These are phyloP conservation scores for Procapra przewalskii DNA, from an alignment of 2,113 vertebrate genomes.

Conservation along the genomic window DNA sequence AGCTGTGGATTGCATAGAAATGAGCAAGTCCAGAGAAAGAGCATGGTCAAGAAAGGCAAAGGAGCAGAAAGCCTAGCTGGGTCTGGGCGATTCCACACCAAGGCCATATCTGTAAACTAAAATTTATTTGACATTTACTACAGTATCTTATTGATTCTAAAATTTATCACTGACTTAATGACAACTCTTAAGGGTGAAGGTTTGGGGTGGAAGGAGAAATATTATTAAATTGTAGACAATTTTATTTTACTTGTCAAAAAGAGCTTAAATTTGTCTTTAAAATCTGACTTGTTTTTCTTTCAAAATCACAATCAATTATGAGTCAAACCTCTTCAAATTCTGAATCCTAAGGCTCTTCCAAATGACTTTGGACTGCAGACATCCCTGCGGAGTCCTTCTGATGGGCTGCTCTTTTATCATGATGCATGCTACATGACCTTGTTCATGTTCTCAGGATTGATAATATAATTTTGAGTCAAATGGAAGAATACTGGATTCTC, in stretches of 20 bases:
- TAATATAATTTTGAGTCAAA: not conserved
- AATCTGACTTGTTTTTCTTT: not conserved
- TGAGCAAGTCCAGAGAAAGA: not conserved
- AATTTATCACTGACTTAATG: not conserved
- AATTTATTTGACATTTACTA: not conserved
- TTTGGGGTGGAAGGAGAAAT: not conserved
- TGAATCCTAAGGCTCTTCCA: not conserved
- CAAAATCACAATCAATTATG: not conserved
- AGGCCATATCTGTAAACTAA: not conserved
- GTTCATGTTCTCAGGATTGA: not conserved
- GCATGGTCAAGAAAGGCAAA: not conserved
- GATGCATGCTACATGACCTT: not conserved
- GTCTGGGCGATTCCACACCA: not conserved
- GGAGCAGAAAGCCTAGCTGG: not conserved
- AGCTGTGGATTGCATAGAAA: not conserved
- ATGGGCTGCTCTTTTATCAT: not conserved
- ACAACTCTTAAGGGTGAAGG: not conserved
- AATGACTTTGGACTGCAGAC: not conserved
- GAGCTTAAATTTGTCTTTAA: not conserved
- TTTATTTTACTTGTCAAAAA: not conserved
- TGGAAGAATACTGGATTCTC: not conserved
- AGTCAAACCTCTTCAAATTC: not conserved
- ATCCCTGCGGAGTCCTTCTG: not conserved
- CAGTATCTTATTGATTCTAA: not conserved
- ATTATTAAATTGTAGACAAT: not conserved